Conservation (phyloP, 2,888 invertebrate genomes). For the Litoditis marina region DNA sequence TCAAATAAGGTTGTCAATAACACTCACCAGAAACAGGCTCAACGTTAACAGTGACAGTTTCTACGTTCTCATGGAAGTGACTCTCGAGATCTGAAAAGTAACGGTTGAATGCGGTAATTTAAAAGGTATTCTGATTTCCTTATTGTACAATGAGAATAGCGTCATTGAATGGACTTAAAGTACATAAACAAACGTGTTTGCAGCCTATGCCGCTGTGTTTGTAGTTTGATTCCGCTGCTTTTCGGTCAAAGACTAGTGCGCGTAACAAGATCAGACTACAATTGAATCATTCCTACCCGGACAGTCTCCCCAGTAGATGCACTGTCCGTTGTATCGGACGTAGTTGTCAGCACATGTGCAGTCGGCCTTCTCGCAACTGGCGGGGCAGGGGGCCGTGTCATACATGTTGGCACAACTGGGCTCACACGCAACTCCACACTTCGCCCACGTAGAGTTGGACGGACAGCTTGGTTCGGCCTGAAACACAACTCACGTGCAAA, state of each 20-base stretch:
- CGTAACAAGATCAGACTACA: too few relatives aligned
- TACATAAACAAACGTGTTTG: too few relatives aligned
- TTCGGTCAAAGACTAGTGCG: too few relatives aligned
- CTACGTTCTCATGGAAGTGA: constrained; percentile 18
- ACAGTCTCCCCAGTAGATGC: constrained; percentile 59
- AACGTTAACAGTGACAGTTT: constrained; percentile 15
- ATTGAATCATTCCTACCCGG: too few relatives aligned
- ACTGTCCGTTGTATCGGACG: constrained; percentile 52
- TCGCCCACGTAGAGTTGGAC: constrained; percentile 56
- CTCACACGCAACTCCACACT: constrained; percentile 59
- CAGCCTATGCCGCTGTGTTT: too few relatives aligned
- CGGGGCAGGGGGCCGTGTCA: constrained; percentile 54
- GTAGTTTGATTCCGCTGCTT: too few relatives aligned
- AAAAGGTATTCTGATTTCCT: too few relatives aligned
- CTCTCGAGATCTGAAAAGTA: constrained; percentile 26
- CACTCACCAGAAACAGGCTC: background rate
- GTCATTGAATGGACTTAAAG: too few relatives aligned
- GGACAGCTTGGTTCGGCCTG: constrained; percentile 30
- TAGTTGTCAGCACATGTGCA: constrained; percentile 60
- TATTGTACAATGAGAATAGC: too few relatives aligned
- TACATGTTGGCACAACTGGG: constrained; percentile 56
- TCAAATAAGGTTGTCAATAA: too few relatives aligned
- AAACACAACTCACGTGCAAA: too few relatives aligned
- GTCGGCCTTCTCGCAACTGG: constrained; percentile 52
- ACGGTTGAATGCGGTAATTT: too few relatives aligned